These are phyloP conservation scores for Varanus komodoensis DNA, from an alignment of 2,113 vertebrate species.

Conservation along the genomic window DNA sequence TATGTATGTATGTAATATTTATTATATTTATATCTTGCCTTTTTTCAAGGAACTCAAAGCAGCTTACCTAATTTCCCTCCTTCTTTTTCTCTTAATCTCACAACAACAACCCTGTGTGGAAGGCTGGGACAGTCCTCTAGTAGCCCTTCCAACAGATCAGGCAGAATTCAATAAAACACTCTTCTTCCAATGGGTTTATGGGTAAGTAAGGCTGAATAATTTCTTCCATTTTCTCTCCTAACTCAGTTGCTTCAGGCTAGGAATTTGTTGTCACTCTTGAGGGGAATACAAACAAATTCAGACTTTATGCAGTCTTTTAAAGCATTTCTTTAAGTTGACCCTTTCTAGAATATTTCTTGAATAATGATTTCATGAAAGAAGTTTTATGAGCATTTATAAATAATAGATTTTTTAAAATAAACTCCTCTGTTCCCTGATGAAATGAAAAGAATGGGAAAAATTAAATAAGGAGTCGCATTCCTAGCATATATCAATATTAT, in stretches of 20 bases:
- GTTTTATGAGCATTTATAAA: slow-evolving; percentile 46
- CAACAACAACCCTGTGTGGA: no score
- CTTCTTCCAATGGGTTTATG: neutral
- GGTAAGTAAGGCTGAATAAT: neutral
- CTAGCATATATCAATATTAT: slow-evolving; percentile 42
- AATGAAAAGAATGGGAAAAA: slow-evolving; percentile 32
- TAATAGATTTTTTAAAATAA: slow-evolving; percentile 44
- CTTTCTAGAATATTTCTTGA: slow-evolving; percentile 55
- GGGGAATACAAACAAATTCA: neutral
- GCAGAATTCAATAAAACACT: neutral
- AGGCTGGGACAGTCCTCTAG: no score
- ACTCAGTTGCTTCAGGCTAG: slow-evolving; percentile 31
- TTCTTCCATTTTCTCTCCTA: slow-evolving; percentile 9
- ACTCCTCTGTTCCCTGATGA: slow-evolving; percentile 20
- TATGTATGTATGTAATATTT: no score
- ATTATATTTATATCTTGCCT: no score
- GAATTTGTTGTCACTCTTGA: slow-evolving; percentile 22
- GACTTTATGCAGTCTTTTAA: slow-evolving; percentile 33
- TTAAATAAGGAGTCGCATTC: slow-evolving; percentile 19
- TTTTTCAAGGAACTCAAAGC: no score
- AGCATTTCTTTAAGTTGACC: slow-evolving; percentile 14
- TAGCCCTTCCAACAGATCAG: no score
- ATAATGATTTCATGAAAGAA: slow-evolving; percentile 42
- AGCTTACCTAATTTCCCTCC: no score
- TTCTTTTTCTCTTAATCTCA: no score